Evolutionary conservation across 1,140 invertebrate species (phyloP), one percentile per base, ranked within the genome.

Genomic region (Macrostomum lignano): DNA sequence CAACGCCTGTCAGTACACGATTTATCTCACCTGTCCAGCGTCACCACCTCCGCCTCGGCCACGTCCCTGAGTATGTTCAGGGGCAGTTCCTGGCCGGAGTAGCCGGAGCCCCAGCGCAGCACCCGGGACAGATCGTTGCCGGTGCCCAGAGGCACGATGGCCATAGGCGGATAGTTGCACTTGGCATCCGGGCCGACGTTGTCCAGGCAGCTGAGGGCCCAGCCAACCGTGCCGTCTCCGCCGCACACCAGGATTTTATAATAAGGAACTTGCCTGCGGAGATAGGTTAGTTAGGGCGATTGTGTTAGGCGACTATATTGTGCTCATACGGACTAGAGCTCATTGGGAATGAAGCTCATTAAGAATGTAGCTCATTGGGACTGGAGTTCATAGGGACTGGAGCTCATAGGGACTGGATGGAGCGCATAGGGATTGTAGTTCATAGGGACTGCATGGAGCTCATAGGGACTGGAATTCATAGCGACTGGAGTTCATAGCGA

Each of bases 211-310:
- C 93, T 86, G 30, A 96, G 64, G 29, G 94, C 86, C 88, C 88
- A 96, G 25, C 88, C 88, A 40, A 98, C 86, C n/a, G 91, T 94
- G 23, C 91, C 88, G 57, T 98, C 88, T 5, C 88, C 91, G 26
- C 91, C 91, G 57, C 88, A 96, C 20, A 94, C 88, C 40, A 98
- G 62, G 47, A 96, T 96, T 61, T 86, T 86, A 62, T 96, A 98
- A 61, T 93, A 73, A 44, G 73, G 70, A 48, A 98, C 81, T 55
- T 94, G 78, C 23, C 91, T 74, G 61, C 96, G 96, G 36, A 96
- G 88, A 61, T 96, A 96, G n/a, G n/a, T n/a, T n/a, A n/a, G n/a
- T n/a, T n/a, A n/a, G n/a, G n/a, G n/a, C n/a, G n/a, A n/a, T n/a
- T n/a, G n/a, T n/a, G n/a, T n/a, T n/a, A n/a, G n/a, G n/a, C n/a